These are phyloP conservation scores for Varroa destructor DNA, from an alignment of 1,140 invertebrate species.

Conservation along the genomic window DNA sequence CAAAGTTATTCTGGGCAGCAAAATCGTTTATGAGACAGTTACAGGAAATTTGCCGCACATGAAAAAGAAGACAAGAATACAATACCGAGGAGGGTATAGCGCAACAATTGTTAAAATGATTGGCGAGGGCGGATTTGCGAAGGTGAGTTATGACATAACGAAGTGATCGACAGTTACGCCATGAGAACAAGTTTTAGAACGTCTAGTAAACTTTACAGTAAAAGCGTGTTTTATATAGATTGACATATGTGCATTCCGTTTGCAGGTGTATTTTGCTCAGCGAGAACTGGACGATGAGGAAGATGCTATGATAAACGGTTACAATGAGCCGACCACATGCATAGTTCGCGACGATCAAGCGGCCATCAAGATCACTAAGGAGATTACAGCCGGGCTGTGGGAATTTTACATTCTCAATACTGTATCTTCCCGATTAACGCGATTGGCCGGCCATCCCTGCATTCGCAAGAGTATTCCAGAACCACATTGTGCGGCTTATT, in stretches of 20 bases:
- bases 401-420: slow-evolving; percentile 9
- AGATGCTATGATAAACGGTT: background rate
- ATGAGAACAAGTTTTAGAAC: too few species aligned
- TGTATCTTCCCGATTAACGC: background rate
- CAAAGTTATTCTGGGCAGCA: slow-evolving; percentile 10
- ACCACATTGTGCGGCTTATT: slow-evolving; percentile 15
- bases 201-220: too few species aligned
- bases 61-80: slow-evolving; percentile 5
- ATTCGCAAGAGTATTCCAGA: slow-evolving; percentile 26
- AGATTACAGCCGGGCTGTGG: slow-evolving; percentile 9
- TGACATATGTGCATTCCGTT: background rate
- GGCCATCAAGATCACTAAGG: slow-evolving; percentile 17
- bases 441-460: background rate
- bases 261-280: slow-evolving; percentile 16
- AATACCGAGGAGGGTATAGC: background rate
- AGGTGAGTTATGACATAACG: background rate
- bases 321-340: slow-evolving; percentile 2
- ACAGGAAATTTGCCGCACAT: background rate
- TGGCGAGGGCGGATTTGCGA: slow-evolving; percentile 17
- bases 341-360: slow-evolving; percentile 25
- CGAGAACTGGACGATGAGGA: background rate
- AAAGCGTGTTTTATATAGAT: too few species aligned
- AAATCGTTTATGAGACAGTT: slow-evolving; percentile 2
- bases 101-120: slow-evolving; percentile 6
- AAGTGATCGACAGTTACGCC: too few species aligned